phyloP scores from a whole-genome alignment of 2,797 vertebrate species.

The Cuniculus paca region DNA sequence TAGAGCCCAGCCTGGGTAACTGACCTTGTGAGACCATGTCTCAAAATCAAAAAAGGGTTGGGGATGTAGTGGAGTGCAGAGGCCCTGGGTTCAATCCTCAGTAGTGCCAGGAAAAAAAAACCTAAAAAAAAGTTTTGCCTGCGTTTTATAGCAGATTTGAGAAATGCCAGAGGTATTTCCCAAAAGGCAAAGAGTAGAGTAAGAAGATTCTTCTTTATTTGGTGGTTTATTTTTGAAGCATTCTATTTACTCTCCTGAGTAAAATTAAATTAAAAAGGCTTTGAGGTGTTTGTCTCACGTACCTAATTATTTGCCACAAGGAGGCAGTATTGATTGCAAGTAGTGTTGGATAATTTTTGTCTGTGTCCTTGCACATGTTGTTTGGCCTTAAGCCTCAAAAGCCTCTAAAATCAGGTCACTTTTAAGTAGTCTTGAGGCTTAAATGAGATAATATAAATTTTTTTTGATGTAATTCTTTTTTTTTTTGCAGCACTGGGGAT shows the following conservation, averaged over 20 bases:
- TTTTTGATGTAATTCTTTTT: background rate
- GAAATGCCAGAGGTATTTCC: background rate
- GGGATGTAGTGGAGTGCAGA: background rate
- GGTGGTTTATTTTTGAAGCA: slow-evolving; percentile 10
- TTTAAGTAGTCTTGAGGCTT: slow-evolving; percentile 33
- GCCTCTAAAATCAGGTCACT: background rate
- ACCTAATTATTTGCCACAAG: slow-evolving; percentile 62
- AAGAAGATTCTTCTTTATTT: background rate
- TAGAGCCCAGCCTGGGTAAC: background rate
- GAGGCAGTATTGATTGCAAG: slow-evolving; percentile 58
- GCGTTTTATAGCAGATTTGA: background rate
- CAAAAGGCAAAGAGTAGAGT: background rate
- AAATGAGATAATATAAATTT: slow-evolving; percentile 42
- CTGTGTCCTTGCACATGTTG: slow-evolving; percentile 40
- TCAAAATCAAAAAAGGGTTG: background rate
- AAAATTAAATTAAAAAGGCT: slow-evolving; percentile 27
- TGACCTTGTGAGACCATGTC: background rate
- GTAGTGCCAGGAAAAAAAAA: background rate
- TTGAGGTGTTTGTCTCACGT: background rate
- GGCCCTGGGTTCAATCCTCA: background rate
- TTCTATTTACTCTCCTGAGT: background rate
- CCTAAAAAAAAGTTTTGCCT: background rate
- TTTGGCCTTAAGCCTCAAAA: slow-evolving; percentile 8
- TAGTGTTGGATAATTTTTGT: background rate
- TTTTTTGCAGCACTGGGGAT: no score